Conservation (phyloP, 2,113 vertebrate species). For the Cavia porcellus region DNA sequence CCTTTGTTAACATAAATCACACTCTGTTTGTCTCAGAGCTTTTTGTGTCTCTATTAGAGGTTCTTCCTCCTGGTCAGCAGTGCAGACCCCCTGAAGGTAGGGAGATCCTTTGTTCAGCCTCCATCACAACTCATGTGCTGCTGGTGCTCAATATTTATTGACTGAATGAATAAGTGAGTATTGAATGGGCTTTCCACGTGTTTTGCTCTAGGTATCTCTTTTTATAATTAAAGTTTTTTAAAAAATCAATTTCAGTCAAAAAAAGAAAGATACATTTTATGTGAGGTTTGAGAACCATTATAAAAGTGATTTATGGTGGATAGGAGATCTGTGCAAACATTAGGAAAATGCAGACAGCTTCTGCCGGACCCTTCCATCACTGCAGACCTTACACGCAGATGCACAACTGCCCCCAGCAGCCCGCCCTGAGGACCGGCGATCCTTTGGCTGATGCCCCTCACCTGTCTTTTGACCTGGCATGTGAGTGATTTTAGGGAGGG, state of each 20-base stretch:
- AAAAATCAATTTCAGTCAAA: constrained; percentile 59
- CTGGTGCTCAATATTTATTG: constrained; percentile 45
- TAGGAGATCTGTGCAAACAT: constrained; percentile 18
- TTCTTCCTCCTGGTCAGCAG: background rate
- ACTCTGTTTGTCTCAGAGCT: background rate
- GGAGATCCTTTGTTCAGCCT: background rate
- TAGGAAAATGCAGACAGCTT: background rate
- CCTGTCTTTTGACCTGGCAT: background rate
- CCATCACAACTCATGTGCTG: background rate
- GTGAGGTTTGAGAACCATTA: constrained; percentile 45
- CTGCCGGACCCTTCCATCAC: background rate
- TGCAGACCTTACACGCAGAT: background rate
- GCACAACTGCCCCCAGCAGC: background rate
- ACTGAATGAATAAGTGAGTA: constrained; percentile 51
- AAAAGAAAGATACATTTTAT: constrained; percentile 63
- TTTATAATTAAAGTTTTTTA: constrained; percentile 72
- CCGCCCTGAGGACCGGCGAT: background rate
- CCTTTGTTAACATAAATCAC: background rate
- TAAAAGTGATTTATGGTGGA: constrained; percentile 52
- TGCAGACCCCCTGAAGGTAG: background rate
- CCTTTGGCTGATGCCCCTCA: background rate
- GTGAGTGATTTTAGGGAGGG: background rate
- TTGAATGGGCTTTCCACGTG: constrained; percentile 27
- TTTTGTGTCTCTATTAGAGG: background rate
- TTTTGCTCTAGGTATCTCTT: constrained; percentile 65